These are phyloP conservation scores for Oppia nitens DNA, from an alignment of 1,140 invertebrate genomes.

Conservation along the genomic window DNA sequence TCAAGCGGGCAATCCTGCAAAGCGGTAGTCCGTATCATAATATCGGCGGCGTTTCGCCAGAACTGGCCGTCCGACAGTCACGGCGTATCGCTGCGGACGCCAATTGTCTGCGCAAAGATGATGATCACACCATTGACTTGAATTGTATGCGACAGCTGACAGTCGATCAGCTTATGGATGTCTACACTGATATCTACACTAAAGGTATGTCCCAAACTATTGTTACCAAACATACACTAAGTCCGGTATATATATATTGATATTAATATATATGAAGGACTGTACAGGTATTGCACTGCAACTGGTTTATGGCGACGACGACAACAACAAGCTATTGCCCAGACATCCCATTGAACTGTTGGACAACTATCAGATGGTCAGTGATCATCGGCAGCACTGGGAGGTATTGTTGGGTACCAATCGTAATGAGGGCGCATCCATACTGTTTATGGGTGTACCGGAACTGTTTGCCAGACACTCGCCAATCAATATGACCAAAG, in stretches of 20 bases:
- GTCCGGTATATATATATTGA: no score
- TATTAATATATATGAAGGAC: not conserved
- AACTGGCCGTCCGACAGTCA: not conserved
- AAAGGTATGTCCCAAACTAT: no score
- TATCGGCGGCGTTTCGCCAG: constrained; percentile 32
- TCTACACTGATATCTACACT: not conserved
- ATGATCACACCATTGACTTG: not conserved
- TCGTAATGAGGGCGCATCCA: not conserved
- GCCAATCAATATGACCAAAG: not conserved
- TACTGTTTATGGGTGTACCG: not conserved
- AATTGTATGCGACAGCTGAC: not conserved
- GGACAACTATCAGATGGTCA: not conserved
- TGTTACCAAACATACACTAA: no score
- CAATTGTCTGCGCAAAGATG: not conserved
- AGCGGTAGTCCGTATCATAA: constrained; percentile 35
- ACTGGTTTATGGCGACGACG: not conserved
- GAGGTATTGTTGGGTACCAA: not conserved
- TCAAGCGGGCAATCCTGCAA: constrained; percentile 45
- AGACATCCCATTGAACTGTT: not conserved
- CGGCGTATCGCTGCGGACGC: not conserved
- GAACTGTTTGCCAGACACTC: not conserved
- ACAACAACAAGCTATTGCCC: no score
- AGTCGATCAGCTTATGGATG: not conserved
- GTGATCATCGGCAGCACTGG: no score
- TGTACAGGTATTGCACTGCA: not conserved